Evolutionary conservation across 2,797 vertebrate genomes (phyloP).

Genomic region (Coregonus suidteri): DNA sequence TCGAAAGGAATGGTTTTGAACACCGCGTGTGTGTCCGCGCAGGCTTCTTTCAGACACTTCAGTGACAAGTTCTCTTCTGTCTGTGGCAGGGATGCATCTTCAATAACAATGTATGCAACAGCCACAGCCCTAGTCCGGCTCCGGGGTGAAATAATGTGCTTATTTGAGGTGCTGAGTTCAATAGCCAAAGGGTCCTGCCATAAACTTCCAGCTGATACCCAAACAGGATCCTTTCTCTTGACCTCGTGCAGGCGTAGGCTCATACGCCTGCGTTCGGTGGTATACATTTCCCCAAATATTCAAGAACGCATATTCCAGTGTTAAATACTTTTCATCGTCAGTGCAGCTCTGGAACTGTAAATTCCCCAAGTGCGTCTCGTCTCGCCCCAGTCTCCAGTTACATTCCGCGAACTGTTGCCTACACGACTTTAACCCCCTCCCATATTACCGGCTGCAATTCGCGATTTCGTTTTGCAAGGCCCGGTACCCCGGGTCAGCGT

Average conservation of each 20-base stretch:
- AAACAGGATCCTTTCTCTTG: constrained; percentile 62
- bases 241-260: constrained; percentile 74
- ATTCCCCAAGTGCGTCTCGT: constrained; percentile 53
- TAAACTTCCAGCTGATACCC: constrained; percentile 81
- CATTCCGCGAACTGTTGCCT: constrained; percentile 43
- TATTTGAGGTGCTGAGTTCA: constrained; percentile 64
- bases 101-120: constrained; percentile 78
- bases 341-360: constrained; percentile 4
- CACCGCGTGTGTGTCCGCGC: constrained; percentile 69
- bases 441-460: too few relatives aligned
- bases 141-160: constrained; percentile 60
- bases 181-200: constrained; percentile 83
- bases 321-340: not conserved
- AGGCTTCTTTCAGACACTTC: constrained; percentile 82
- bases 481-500: too few relatives aligned
- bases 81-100: constrained; percentile 66
- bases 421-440: constrained; percentile 42
- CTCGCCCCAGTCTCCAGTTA: constrained; percentile 31
- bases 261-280: constrained; percentile 77
- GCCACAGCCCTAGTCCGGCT: constrained; percentile 72
- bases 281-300: constrained; percentile 65
- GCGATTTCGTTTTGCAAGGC: too few relatives aligned
- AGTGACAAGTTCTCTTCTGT: constrained; percentile 77
- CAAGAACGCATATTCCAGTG: constrained; percentile 6
- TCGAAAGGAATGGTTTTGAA: constrained; percentile 76